phyloP scores from a whole-genome alignment of 2,797 vertebrate genomes.

The Petrocephalus schoutedeni region DNA sequence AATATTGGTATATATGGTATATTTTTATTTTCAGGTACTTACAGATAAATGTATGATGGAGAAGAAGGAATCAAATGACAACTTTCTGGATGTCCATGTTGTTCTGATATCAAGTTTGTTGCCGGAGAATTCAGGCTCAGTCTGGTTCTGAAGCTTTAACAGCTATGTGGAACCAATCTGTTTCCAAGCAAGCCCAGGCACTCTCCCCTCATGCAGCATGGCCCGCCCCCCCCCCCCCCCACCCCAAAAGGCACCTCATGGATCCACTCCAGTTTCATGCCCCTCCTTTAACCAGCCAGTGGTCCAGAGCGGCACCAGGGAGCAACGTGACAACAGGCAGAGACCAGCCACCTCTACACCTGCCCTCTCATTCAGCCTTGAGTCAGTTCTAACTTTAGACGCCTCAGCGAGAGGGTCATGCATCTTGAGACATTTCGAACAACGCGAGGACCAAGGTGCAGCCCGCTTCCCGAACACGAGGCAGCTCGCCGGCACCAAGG shows the following conservation, averaged over 20 bases:
- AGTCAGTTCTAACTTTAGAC: slow-evolving; percentile 27
- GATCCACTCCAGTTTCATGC: background rate
- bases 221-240: too few species aligned
- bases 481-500: background rate
- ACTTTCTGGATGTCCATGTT: background rate
- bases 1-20: too few species aligned
- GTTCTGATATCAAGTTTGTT: background rate
- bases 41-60: background rate
- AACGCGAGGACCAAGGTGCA: background rate
- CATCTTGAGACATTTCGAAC: background rate
- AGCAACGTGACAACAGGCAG: slow-evolving; percentile 9
- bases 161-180: background rate
- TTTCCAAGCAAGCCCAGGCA: background rate
- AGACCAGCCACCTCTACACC: background rate
- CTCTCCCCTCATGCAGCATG: too few species aligned
- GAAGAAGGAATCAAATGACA: background rate
- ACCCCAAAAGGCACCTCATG: background rate
- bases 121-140: background rate
- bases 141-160: background rate
- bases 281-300: background rate
- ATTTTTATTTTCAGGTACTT: background rate
- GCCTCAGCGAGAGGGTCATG: slow-evolving; percentile 31
- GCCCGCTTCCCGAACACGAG: background rate
- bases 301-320: background rate
- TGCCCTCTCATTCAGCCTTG: slow-evolving; percentile 22